Conservation (phyloP, 2,888 invertebrate genomes). For the Gryllus longicercus region DNA sequence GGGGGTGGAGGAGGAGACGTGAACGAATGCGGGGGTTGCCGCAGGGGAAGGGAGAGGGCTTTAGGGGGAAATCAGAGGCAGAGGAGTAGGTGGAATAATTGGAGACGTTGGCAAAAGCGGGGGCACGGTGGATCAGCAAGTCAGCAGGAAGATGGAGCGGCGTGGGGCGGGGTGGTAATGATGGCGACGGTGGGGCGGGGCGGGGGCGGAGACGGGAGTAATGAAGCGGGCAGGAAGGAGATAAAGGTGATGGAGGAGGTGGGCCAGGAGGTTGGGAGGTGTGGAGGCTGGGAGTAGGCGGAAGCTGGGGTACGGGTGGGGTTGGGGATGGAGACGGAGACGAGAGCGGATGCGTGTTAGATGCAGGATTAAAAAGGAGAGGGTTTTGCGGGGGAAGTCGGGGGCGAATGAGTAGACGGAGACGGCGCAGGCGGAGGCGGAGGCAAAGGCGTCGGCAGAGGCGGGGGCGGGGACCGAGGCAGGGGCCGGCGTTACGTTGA, state of each 20-base stretch:
- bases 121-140: no score
- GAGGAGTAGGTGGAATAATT: neutral
- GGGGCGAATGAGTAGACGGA: neutral
- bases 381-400: neutral
- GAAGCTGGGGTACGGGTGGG: neutral
- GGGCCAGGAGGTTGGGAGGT: neutral
- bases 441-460: neutral
- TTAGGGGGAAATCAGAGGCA: no score
- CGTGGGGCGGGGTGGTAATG: neutral
- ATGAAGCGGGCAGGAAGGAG: neutral
- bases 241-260: neutral
- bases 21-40: neutral
- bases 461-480: neutral
- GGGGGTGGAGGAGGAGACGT: neutral
- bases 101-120: neutral
- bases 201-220: neutral
- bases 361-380: neutral
- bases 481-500: neutral
- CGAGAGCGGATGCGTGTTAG: neutral
- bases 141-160: neutral
- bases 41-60: neutral
- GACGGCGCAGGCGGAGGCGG: neutral
- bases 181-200: neutral
- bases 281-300: neutral
- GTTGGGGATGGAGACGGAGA: neutral